A percentile compares a stretch with the other conserved stretches of the same genome.
phyloP scores from a whole-genome alignment of 2,888 invertebrate species.

The Drosophila koepferae region DNA sequence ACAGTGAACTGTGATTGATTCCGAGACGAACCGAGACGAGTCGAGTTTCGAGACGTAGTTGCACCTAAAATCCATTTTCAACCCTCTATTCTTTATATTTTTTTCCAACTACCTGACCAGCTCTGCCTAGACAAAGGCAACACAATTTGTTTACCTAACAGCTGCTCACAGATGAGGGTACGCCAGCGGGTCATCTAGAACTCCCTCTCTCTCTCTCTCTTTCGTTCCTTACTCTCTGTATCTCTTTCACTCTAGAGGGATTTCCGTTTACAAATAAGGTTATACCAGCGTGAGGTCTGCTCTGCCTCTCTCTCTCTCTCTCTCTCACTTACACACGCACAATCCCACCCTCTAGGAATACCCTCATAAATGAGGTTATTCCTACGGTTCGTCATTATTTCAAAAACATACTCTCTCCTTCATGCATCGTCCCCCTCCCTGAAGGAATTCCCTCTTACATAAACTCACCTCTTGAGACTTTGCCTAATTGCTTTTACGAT shows the following conservation, averaged over 20 bases:
- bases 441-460: background rate
- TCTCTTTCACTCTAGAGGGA: background rate
- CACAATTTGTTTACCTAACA: constrained; percentile 48
- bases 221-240: background rate
- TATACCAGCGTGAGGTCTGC: background rate
- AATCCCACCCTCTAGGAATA: background rate
- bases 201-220: background rate
- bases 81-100: constrained; percentile 43
- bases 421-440: background rate
- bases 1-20: constrained; percentile 64
- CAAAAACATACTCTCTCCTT: background rate
- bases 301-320: background rate
- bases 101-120: constrained; percentile 56
- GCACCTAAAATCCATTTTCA: constrained; percentile 38
- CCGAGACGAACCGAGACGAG: constrained; percentile 16
- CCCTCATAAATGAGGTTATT: constrained; percentile 4
- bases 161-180: constrained; percentile 47
- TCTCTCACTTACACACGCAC: background rate
- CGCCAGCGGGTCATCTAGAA: constrained; percentile 21
- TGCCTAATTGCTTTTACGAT: constrained; percentile 12
- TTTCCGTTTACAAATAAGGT: background rate
- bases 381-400: background rate
- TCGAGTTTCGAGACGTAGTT: constrained; percentile 19
- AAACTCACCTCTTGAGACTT: background rate
- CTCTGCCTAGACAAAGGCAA: constrained; percentile 30